phyloP scores from a whole-genome alignment of 2,797 vertebrate species.

The Delichon dasypus region DNA sequence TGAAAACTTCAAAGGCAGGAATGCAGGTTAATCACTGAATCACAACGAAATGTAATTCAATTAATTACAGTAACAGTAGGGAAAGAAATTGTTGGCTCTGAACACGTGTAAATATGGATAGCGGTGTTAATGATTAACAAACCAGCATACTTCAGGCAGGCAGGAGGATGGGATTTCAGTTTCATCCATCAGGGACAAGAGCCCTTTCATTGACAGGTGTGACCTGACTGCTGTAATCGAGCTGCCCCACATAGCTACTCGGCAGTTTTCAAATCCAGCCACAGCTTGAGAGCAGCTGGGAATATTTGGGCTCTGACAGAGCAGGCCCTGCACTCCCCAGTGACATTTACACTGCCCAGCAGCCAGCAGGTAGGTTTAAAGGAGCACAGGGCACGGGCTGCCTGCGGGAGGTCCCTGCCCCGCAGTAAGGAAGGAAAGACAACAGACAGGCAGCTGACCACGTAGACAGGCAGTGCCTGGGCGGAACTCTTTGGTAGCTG shows the following conservation, averaged over 20 bases:
- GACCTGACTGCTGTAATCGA: conserved; percentile 17
- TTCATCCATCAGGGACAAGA: conserved; percentile 8
- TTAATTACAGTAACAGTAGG: conserved; percentile 30
- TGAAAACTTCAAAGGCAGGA: conserved; percentile 10
- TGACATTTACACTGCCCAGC: conserved; percentile 17
- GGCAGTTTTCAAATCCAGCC: not conserved
- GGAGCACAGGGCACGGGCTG: not conserved
- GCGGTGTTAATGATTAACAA: not conserved
- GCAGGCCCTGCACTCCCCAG: not conserved
- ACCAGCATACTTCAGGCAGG: not conserved
- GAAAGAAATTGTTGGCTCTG: not conserved
- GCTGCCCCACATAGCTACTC: not conserved
- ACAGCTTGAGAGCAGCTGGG: conserved; percentile 50
- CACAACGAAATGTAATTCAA: conserved; percentile 18
- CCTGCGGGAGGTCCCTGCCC: conserved; percentile 46
- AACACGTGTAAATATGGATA: not conserved
- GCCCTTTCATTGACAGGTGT: not conserved
- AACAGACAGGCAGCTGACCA: not conserved
- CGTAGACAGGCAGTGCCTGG: not conserved
- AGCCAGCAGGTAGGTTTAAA: conserved; percentile 20
- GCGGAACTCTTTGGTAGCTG: not conserved
- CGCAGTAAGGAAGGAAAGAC: conserved; percentile 25
- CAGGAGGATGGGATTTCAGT: not conserved
- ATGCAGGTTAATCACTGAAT: conserved; percentile 21
- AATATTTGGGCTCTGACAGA: conserved; percentile 1